phyloP scores from a whole-genome alignment of 2,888 invertebrate genomes.

The Stenolophus ochropezus region DNA sequence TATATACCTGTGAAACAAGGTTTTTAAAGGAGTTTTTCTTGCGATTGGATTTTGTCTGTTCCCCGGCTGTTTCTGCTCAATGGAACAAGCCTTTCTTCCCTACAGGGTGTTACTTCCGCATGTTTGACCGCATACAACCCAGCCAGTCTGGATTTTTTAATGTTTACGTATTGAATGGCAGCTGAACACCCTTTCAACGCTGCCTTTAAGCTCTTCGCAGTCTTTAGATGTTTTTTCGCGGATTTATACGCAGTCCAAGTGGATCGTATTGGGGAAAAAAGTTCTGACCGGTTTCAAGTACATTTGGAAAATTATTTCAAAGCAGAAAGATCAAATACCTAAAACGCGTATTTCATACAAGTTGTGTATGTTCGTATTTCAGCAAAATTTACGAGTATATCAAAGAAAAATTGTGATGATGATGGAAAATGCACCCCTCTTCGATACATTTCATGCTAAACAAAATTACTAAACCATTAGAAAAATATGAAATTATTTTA shows the following conservation, averaged over 20 bases:
- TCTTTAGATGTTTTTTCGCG: neutral
- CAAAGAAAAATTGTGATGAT: too few species aligned
- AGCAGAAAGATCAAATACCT: too few species aligned
- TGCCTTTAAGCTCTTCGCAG: neutral
- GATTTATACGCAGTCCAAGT: neutral
- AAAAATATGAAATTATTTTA: too few species aligned
- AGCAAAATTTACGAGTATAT: too few species aligned
- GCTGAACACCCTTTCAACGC: slow-evolving; percentile 11
- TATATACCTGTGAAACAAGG: neutral
- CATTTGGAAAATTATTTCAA: slow-evolving; percentile 8
- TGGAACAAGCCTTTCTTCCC: neutral
- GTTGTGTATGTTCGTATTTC: too few species aligned
- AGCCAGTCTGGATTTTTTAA: slow-evolving; percentile 20
- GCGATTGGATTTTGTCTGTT: neutral
- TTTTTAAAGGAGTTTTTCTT: neutral
- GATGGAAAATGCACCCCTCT: too few species aligned
- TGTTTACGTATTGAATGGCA: slow-evolving; percentile 37
- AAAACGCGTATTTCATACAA: too few species aligned
- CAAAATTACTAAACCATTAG: too few species aligned
- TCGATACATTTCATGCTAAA: too few species aligned
- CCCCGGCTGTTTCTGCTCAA: neutral
- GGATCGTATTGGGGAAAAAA: neutral
- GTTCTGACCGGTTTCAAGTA: neutral
- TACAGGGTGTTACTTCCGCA: slow-evolving; percentile 15
- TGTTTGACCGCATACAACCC: slow-evolving; percentile 29